Percentiles rank a stretch among this genome's conserved stretches.
Evolutionary conservation across 64 coral and sea anemone species (phyloP).

Genomic region (Montipora capricornis): DNA sequence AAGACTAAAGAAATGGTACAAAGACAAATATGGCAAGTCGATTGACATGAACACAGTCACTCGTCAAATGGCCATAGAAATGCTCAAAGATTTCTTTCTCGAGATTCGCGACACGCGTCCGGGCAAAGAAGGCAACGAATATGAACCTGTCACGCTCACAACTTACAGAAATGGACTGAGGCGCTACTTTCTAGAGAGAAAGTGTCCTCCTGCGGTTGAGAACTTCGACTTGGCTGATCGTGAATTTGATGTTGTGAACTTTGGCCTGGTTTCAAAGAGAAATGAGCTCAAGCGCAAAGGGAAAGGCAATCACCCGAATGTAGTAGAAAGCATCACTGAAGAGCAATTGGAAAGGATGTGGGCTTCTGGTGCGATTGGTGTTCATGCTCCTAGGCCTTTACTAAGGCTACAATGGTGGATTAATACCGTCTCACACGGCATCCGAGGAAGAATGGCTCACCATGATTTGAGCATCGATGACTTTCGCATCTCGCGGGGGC

Average conservation of each 20-base stretch:
- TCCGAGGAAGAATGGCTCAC: constrained; percentile 97
- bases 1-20: constrained; percentile 99
- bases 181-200: constrained; percentile 98
- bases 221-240: constrained; percentile 99
- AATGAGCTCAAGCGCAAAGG: constrained; percentile 99
- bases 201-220: constrained; percentile 93
- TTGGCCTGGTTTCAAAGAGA: constrained; percentile 94
- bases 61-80: constrained; percentile 81
- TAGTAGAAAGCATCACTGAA: constrained; percentile 98
- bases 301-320: constrained; percentile 98
- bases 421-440: constrained; percentile 95
- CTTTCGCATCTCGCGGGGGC: constrained; percentile 94
- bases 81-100: constrained; percentile 98
- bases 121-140: constrained; percentile 98
- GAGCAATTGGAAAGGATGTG: constrained; percentile 99
- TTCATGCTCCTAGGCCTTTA: constrained; percentile 91
- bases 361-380: constrained; percentile 96
- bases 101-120: constrained; percentile 99
- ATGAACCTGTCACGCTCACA: constrained; percentile 97
- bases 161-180: constrained; percentile 98
- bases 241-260: constrained; percentile 98
- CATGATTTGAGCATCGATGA: constrained; percentile 98
- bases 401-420: constrained; percentile 97
- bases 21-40: constrained; percentile 97
- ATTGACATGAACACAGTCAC: constrained; percentile 96